Percentiles rank a stretch among this genome's conserved stretches.
Conservation (phyloP, 2,888 invertebrate species). For the Halictus quadricinctus region DNA sequence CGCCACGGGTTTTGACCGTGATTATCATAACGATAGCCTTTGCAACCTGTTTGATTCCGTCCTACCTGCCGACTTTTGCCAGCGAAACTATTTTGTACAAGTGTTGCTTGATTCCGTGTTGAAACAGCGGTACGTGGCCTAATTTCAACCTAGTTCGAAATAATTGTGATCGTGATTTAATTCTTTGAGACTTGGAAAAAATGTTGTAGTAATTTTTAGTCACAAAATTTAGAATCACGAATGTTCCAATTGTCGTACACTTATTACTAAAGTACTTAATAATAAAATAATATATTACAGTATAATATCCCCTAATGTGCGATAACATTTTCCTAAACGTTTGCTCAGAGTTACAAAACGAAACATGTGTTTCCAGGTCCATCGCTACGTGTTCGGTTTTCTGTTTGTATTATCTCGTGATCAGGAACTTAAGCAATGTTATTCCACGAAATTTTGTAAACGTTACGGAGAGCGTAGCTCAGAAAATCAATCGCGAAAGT, state of each 20-base stretch:
- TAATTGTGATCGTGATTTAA: too few species aligned
- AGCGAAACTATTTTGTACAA: not conserved
- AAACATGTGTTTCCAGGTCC: not conserved
- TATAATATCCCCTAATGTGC: too few species aligned
- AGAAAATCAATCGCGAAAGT: not conserved
- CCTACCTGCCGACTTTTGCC: not conserved
- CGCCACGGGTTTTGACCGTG: slow-evolving; percentile 23
- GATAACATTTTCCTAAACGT: too few species aligned
- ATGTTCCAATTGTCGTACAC: too few species aligned
- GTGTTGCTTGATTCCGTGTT: not conserved
- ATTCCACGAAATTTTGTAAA: not conserved
- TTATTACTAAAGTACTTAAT: too few species aligned
- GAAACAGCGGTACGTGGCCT: too few species aligned
- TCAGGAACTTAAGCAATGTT: not conserved
- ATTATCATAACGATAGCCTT: slow-evolving; percentile 50
- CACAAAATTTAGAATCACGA: too few species aligned
- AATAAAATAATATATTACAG: too few species aligned
- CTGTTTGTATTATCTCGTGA: not conserved
- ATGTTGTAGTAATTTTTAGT: too few species aligned
- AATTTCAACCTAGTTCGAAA: too few species aligned
- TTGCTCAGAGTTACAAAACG: not conserved
- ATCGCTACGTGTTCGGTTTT: not conserved
- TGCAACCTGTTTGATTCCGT: slow-evolving; percentile 55
- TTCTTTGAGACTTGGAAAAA: too few species aligned
- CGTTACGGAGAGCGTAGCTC: not conserved